A percentile compares a stretch with the other conserved stretches of the same genome.
Conservation (phyloP, 2,888 invertebrate genomes). For the Andricus curvator region DNA sequence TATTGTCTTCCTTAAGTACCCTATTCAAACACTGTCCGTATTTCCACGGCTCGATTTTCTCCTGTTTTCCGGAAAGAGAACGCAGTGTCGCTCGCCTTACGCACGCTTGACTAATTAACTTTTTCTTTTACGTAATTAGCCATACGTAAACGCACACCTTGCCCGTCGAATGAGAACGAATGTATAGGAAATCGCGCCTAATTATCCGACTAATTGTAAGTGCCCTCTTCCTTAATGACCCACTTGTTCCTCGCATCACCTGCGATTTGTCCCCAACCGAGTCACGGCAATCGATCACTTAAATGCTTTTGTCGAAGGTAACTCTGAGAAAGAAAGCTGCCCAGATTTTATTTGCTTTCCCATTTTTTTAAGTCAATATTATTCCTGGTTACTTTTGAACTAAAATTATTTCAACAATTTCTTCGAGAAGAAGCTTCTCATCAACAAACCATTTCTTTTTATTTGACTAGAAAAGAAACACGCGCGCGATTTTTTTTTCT, state of each 20-base stretch:
- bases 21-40: constrained; percentile 20
- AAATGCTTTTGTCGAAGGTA: background rate
- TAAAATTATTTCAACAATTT: too few relatives aligned
- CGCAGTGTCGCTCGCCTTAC: constrained; percentile 36
- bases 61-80: constrained; percentile 32
- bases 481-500: too few relatives aligned
- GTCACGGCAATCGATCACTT: constrained; percentile 15
- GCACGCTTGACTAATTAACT: constrained; percentile 55
- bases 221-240: constrained; percentile 52
- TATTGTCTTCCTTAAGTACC: background rate
- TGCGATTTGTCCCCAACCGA: constrained; percentile 51
- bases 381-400: too few relatives aligned
- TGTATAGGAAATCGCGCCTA: constrained; percentile 57
- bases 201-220: constrained; percentile 58
- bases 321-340: constrained; percentile 2
- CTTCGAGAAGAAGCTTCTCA: too few relatives aligned
- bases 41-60: constrained; percentile 35
- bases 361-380: background rate
- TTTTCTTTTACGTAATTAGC: constrained; percentile 56
- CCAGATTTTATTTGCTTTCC: background rate
- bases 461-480: too few relatives aligned
- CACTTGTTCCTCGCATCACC: constrained; percentile 48
- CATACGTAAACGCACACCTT: constrained; percentile 50
- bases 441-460: too few relatives aligned
- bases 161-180: constrained; percentile 55